A percentile compares a stretch with the other conserved stretches of the same genome.
These are phyloP conservation scores for Gisinianus flammeolus DNA, from an alignment of 2,888 invertebrate species.

Conservation along the genomic window DNA sequence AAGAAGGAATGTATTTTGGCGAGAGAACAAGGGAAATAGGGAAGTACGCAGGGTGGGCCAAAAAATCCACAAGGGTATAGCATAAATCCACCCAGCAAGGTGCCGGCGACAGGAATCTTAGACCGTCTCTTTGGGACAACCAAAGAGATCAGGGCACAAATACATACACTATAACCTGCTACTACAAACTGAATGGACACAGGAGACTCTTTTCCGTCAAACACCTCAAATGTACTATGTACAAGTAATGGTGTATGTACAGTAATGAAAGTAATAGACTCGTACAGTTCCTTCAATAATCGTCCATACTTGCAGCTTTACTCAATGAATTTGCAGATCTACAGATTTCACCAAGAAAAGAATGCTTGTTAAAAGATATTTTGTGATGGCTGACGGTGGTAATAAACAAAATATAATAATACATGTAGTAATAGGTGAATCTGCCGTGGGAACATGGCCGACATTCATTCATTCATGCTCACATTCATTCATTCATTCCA, in stretches of 20 bases:
- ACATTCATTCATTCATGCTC: slow-evolving; percentile 34
- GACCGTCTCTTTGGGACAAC: slow-evolving; percentile 40
- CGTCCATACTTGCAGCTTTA: background rate
- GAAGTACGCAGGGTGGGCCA: slow-evolving; percentile 18
- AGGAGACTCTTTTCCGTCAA: slow-evolving; percentile 20
- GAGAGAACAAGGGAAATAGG: slow-evolving; percentile 6
- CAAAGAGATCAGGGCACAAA: slow-evolving; percentile 43
- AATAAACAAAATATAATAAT: background rate
- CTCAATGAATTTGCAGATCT: slow-evolving; percentile 29
- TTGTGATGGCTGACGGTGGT: background rate
- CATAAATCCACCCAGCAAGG: slow-evolving; percentile 45
- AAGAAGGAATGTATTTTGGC: slow-evolving; percentile 36
- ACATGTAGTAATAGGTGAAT: background rate
- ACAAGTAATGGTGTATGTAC: no score
- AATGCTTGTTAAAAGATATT: background rate
- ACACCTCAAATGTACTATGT: slow-evolving; percentile 14
- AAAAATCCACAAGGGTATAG: slow-evolving; percentile 27
- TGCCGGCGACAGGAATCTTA: slow-evolving; percentile 54
- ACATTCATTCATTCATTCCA: slow-evolving; percentile 9
- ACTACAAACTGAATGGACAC: slow-evolving; percentile 30
- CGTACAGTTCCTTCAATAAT: background rate
- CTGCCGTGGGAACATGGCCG: slow-evolving; percentile 33
- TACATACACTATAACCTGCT: background rate
- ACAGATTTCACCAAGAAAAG: background rate
- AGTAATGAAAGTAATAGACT: no score